Conservation (phyloP, 2,797 vertebrate species). For the Silurus aristotelis region DNA sequence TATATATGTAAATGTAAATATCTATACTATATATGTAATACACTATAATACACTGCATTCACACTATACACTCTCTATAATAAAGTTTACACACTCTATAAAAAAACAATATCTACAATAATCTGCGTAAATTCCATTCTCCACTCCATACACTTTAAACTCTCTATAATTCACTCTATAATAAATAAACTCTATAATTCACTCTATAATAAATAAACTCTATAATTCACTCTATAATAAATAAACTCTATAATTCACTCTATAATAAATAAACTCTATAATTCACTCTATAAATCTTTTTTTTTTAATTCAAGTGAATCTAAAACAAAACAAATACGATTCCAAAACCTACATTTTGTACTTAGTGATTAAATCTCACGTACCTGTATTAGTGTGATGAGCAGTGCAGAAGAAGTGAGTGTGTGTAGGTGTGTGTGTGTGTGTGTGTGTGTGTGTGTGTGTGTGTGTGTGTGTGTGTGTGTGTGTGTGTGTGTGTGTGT, state of each 20-base stretch:
- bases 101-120: no score
- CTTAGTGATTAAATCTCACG: background rate
- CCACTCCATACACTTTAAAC: no score
- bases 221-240: background rate
- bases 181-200: background rate
- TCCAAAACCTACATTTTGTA: background rate
- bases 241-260: background rate
- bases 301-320: no score
- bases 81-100: no score
- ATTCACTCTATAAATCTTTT: background rate
- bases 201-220: background rate
- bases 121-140: no score
- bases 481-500: background rate
- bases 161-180: background rate
- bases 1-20: no score
- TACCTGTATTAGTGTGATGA: conserved; percentile 16
- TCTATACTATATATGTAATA: no score
- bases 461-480: background rate
- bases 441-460: background rate
- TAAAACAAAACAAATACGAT: background rate
- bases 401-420: background rate
- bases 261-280: background rate
- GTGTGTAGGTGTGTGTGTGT: background rate
- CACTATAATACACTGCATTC: no score
- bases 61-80: no score